Evolutionary conservation across 2,113 vertebrate genomes (phyloP), one percentile per base, ranked within the genome.

Genomic region (Enhydra lutris): DNA sequence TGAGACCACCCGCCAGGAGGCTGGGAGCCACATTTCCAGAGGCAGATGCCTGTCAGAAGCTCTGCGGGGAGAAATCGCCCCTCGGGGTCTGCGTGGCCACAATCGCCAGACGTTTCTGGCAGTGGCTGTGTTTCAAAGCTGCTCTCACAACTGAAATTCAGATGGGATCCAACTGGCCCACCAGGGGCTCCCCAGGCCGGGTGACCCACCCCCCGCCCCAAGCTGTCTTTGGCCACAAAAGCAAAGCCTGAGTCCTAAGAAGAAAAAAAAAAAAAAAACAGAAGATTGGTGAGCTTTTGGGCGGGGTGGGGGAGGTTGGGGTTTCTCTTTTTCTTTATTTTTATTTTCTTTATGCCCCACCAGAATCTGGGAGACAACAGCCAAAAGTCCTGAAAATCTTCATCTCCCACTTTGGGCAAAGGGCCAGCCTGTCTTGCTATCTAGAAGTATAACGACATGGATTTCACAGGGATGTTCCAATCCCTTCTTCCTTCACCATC

Each of bases 31-130:
- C 36, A 34, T 4, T 45, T 45, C 81, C 36, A 0, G 0, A 14
- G 24, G 61, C 39, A 57, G 73, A 85, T 5, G 81, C 65, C 31
- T 63, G 57, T 42, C 47, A 31, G 96, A 36, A 45, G 71, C 78
- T 90, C 94, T 78, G 45, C 0, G 0, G 67, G 67, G 8, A 80
- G 85, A 59, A 69, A 24, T 24, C 73, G 9, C 5, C 84, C 81
- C 76, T 24, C 0, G 0, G 31, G 24, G n/a, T 20, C 92, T 8
- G 29, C 26, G 3, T 1, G 24, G 50, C n/a, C 57, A 1, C 12
- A 2, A 0, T 14, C 31, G 1, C 82, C 63, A 69, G 84, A 31
- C 0, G 0, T 26, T 36, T 34, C 78, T 59, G 84, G 21, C 23
- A 1, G 89, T 0, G 2, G 14, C 15, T 2, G 13, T 1, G 29